Base-by-base conservation (phyloP, 2,888 invertebrate species). In the Bembecia ichneumoniformis region DNA sequence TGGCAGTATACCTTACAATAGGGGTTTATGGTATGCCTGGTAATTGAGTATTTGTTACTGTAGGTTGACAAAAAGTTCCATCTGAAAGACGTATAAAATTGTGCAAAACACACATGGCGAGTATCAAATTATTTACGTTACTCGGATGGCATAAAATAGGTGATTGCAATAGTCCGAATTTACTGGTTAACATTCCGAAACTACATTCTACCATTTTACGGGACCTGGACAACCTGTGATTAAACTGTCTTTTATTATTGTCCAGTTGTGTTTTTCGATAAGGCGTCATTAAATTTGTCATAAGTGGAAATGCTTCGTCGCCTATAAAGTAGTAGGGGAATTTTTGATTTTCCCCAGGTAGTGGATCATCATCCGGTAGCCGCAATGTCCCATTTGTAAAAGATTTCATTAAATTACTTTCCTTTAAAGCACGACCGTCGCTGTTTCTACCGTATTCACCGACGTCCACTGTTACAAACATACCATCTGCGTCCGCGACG, bases 381-480 rank as follows among this genome's bases (percentile, higher is more conserved):
- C n/a, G n/a, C n/a, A n/a, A n/a, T n/a, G n/a, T n/a, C n/a, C n/a
- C n/a, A n/a, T n/a, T n/a, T n/a, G n/a, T n/a, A n/a, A n/a, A n/a
- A n/a, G n/a, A n/a, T n/a, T n/a, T n/a, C n/a, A n/a, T n/a, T n/a
- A n/a, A n/a, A 35, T 35, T 35, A 35, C 10, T 35, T 10, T 35
- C 35, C 35, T 35, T 35, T 7, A 35, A 7, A 35, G 35, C 35
- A 7, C 35, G 61, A 17, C 62, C 66, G 60, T 71, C 64, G 58
- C 59, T 68, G 50, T 66, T 66, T 55, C 64, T 49, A 15, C 63
- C 65, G 52, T 63, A 57, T 52, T 51, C 62, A 45, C 69, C 64
- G 35, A 58, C 50, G 61, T 68, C 64, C 45, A 68, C 59, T 35
- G 60, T 56, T 4, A 59, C 64, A 53, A 71, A 71, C 14, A 58